Percentiles rank a stretch among this genome's conserved stretches.
Conservation (phyloP, 2,797 vertebrate species). For the Pogonophryne albipinna region DNA sequence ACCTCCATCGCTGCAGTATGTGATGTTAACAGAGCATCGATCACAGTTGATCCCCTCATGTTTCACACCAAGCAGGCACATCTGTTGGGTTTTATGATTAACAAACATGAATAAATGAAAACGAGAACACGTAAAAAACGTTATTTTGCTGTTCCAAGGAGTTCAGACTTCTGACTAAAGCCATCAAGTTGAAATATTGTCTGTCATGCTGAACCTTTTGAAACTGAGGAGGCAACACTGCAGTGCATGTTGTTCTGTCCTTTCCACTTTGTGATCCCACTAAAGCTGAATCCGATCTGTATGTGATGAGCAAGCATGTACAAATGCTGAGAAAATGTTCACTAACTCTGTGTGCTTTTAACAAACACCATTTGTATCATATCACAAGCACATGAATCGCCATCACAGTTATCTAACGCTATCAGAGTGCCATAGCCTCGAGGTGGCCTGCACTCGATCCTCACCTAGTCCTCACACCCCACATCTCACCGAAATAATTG, state of each 20-base stretch:
- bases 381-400: not conserved
- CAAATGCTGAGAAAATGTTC: not conserved
- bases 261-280: constrained; percentile 18
- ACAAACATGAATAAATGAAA: not conserved
- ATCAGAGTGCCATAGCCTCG: not conserved
- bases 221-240: constrained; percentile 5
- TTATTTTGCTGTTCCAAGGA: not conserved
- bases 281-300: not conserved
- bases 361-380: constrained; percentile 12
- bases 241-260: not conserved
- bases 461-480: not conserved
- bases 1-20: constrained; percentile 29
- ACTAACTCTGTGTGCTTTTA: constrained; percentile 8
- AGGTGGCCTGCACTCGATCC: not conserved
- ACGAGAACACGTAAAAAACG: not conserved
- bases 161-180: constrained; percentile 8
- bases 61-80: not conserved
- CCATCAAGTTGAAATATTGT: not conserved
- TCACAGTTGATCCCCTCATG: constrained; percentile 7
- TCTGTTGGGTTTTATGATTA: not conserved
- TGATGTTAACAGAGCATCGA: constrained; percentile 20
- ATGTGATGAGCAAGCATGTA: too few relatives aligned
- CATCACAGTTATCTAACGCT: not conserved
- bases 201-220: constrained; percentile 7
- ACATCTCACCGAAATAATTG: constrained; percentile 41